Evolutionary conservation across 2,797 vertebrate species (phyloP), one percentile per base, ranked within the genome.

Genomic region (Gallirallus australis): DNA sequence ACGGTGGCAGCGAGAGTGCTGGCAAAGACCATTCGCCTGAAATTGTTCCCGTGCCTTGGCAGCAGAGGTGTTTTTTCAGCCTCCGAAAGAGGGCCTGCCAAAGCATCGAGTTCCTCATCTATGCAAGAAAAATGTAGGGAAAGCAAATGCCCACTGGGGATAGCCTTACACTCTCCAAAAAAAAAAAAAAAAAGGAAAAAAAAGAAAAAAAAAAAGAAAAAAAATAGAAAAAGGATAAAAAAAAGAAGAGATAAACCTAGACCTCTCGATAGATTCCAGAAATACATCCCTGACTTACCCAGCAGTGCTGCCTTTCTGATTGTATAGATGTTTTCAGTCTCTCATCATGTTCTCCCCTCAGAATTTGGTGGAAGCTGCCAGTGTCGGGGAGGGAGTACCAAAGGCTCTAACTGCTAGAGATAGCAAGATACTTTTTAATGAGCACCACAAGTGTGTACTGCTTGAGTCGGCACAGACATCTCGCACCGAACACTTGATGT

Each of bases 81-180:
- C 87, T 79, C 78, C 0, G 0, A 65, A 52, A 77, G 95, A 94
- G 91, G 91, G 87, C 96, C 87, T 88, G 95, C 82, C 5, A 23
- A 95, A 90, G 80, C 95, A 75, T 76, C 76, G 82, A 82, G 68
- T 82, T 97, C 91, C 90, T 96, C 93, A 88, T 86, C 93, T 96
- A 97, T 98, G 97, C 97, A 97, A 97, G 95, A 96, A 94, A 96
- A 95, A 72, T 48, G 50, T 60, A 95, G 75, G 82, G 95, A 97
- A 96, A 94, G 47, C 18, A 77, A 94, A 91, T 47, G 57, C 65
- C 93, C 69, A 82, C 65, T 2, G 5, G 85, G 85, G 81, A 94
- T 79, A 94, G 76, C 91, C 83, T 80, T 73, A 93, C 35, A 79
- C 56, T 52, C 50, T 52, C 50, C 15, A 39, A 23, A 80, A 54